These are phyloP conservation scores for Andrena chrysosceles DNA, from an alignment of 2,888 invertebrate species.

Conservation along the genomic window DNA sequence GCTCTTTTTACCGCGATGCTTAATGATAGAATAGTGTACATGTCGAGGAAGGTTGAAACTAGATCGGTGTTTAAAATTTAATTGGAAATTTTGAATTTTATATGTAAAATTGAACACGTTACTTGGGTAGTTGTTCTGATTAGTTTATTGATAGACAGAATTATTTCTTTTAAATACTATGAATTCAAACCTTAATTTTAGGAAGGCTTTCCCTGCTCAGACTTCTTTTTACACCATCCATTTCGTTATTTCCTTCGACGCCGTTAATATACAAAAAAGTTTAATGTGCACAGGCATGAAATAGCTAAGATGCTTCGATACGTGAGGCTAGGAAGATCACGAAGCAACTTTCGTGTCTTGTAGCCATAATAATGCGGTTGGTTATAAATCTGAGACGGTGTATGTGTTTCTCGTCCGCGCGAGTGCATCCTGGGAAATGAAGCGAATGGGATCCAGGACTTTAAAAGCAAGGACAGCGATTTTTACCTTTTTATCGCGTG, in stretches of 20 bases:
- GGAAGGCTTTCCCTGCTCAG: too few species aligned
- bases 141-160: too few species aligned
- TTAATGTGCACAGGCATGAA: not conserved
- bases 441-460: conserved; percentile 37
- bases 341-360: conserved; percentile 31
- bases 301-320: not conserved
- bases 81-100: too few species aligned
- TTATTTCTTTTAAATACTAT: not conserved
- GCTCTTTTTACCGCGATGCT: too few species aligned
- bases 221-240: not conserved
- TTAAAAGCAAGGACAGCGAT: conserved; percentile 55
- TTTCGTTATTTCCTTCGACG: not conserved
- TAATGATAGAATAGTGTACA: too few species aligned
- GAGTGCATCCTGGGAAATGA: conserved; percentile 56
- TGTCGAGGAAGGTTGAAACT: too few species aligned
- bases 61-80: too few species aligned
- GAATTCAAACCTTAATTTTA: too few species aligned
- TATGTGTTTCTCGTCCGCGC: conserved; percentile 29
- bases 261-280: not conserved
- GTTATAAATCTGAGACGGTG: conserved; percentile 45
- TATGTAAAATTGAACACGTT: too few species aligned
- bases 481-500: conserved; percentile 60
- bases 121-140: too few species aligned
- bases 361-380: conserved; percentile 32
- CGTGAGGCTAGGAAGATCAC: not conserved